Evolutionary conservation across 92 coral and sea anemone species (phyloP), one percentile per base, ranked within the genome.

Genomic region (Montipora capitata): DNA sequence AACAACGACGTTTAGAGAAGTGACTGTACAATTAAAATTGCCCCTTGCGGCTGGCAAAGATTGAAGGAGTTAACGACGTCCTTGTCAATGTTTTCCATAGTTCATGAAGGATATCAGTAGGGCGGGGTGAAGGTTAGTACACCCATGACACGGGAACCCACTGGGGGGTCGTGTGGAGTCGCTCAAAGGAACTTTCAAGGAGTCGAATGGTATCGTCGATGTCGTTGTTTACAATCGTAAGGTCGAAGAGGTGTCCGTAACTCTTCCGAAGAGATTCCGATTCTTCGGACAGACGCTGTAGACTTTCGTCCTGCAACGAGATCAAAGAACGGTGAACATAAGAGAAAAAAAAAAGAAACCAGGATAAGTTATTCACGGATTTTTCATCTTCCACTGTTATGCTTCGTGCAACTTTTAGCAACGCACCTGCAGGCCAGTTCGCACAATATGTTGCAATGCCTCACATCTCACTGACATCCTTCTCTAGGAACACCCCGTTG

Each of bases 141-240:
- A 98, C 96, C 99, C 99, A 98, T 74, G 92, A 90, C 79, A 96
- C 94, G 8, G 99, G 99, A 18, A 98, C 96, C 99, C 99, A 98
- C 74, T 98, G 99, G 17, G 93, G 94, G 12, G 96, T 81, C 66
- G 86, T 88, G 52, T 85, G 87, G 58, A 98, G 94, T 43, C 72
- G 85, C 16, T 94, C 98, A n/a, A 98, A 86, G 27, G 98, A 78
- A 74, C 92, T 91, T 56, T 98, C 98, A 76, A 98, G 92, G 61
- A 88, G 90, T 40, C 76, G 77, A 80, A 98, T 98, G 5, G 99
- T 98, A 70, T 98, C 99, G 76, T 98, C 99, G 81, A 98, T 98
- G 62, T 98, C 96, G 83, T 96, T 93, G 85, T 98, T 98, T 51
- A 95, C 95, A 62, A 98, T 94, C 68, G 98, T 98, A 88, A 98